Percentiles rank a stretch among this genome's conserved stretches.
phyloP scores from a whole-genome alignment of 1,140 invertebrate species.

The Araneus ventricosus region DNA sequence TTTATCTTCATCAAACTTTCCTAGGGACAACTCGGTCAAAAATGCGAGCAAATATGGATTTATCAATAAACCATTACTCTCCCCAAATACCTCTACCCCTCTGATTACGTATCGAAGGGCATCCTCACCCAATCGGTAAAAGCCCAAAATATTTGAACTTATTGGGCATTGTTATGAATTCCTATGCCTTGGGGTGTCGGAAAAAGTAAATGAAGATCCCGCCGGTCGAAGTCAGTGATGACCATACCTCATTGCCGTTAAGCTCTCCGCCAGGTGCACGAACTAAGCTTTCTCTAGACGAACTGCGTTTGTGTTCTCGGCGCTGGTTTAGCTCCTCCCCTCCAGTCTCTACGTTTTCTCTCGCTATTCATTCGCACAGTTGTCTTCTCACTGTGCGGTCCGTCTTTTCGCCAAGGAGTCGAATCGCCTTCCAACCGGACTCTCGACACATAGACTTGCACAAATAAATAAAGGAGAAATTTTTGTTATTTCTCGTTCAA shows the following conservation, averaged over 20 bases:
- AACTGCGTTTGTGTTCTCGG: slow-evolving; percentile 31
- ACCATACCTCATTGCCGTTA: not conserved
- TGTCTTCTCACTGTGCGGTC: slow-evolving; percentile 55
- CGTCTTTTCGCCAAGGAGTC: not conserved
- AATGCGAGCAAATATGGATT: too few relatives aligned
- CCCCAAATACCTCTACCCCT: not conserved
- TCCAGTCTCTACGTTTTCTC: slow-evolving; percentile 2
- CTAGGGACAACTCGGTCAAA: too few relatives aligned
- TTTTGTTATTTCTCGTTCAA: not conserved
- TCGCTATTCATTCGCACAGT: slow-evolving; percentile 62
- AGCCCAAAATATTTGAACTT: not conserved
- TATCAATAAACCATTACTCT: too few relatives aligned
- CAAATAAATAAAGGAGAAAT: not conserved
- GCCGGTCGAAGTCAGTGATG: slow-evolving; percentile 4
- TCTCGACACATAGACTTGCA: not conserved
- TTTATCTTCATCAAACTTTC: too few relatives aligned
- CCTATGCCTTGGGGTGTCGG: not conserved
- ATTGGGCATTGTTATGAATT: not conserved
- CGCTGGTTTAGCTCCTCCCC: slow-evolving; percentile 56
- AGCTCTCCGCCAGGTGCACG: slow-evolving; percentile 57
- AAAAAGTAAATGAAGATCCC: slow-evolving; percentile 49
- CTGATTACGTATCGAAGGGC: not conserved
- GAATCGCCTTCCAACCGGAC: not conserved
- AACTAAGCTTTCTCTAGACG: slow-evolving; percentile 2
- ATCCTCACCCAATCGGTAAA: not conserved